phyloP scores from a whole-genome alignment of 2,113 vertebrate genomes.

The Gasterosteus aculeatus region DNA sequence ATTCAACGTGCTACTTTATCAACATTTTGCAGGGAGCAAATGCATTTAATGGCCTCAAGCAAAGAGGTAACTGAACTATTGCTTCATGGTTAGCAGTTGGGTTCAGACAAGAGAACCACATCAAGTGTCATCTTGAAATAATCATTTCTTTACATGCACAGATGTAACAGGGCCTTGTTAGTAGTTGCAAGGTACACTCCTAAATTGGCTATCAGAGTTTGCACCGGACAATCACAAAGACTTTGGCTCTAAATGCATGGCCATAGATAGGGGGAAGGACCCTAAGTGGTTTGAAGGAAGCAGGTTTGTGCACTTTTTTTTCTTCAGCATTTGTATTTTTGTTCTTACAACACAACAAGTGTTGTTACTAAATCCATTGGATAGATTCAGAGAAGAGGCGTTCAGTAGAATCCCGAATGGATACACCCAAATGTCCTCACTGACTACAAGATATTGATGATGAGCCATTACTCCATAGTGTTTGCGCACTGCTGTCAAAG shows the following conservation, averaged over 20 bases:
- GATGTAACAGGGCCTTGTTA: not conserved
- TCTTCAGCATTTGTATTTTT: not conserved
- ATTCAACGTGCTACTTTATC: conserved; percentile 34
- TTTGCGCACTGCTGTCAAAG: not conserved
- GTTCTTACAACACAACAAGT: conserved; percentile 1
- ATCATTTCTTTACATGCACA: not conserved
- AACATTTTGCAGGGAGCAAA: conserved; percentile 13
- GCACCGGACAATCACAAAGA: not conserved
- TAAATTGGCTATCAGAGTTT: not conserved
- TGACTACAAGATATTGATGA: not conserved
- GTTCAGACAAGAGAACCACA: conserved; percentile 5
- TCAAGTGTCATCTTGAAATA: conserved; percentile 17
- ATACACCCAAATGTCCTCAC: not conserved
- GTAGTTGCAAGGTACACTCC: not conserved
- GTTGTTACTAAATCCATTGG: conserved; percentile 3
- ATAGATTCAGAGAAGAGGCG: not conserved
- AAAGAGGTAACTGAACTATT: not conserved
- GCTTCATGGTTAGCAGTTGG: conserved; percentile 7
- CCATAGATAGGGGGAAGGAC: not conserved
- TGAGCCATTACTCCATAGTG: not conserved
- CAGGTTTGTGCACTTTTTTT: not conserved
- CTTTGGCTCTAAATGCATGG: not conserved
- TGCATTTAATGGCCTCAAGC: not conserved
- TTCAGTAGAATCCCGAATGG: not conserved
- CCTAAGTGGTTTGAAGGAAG: not conserved